These are phyloP conservation scores for Atlantisia rogersi DNA, from an alignment of 2,113 vertebrate genomes.

Conservation along the genomic window DNA sequence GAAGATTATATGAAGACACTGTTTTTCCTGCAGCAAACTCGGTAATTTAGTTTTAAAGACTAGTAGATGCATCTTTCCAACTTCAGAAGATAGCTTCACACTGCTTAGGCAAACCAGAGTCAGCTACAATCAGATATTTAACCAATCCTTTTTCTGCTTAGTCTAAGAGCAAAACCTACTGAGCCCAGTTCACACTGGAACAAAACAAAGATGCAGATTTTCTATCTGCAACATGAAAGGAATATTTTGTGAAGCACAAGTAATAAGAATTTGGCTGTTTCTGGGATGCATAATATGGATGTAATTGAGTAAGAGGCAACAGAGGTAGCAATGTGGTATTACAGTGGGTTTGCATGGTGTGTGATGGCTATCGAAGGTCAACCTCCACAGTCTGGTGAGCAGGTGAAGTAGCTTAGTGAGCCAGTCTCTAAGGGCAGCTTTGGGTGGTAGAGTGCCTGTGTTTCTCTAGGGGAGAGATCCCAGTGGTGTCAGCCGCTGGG, in stretches of 20 bases:
- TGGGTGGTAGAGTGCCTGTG: accelerated
- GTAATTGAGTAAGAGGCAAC: not conserved
- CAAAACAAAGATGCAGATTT: not conserved
- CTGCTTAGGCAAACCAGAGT: not conserved
- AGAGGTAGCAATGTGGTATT: not conserved
- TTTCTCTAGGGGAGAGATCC: not conserved
- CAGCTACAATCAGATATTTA: not conserved
- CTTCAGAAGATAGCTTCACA: not conserved
- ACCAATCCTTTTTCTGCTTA: not conserved
- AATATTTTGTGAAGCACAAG: not conserved
- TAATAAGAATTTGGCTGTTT: not conserved
- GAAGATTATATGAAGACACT: not conserved
- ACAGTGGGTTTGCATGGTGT: not conserved
- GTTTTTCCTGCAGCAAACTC: not conserved
- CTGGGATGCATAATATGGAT: not conserved
- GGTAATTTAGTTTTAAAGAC: not conserved
- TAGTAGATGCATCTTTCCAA: not conserved
- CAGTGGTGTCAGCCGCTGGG: no score
- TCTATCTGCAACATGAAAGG: not conserved
- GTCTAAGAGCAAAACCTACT: not conserved
- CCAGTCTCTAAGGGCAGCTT: not conserved
- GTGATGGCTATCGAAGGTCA: not conserved
- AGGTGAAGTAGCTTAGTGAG: not conserved
- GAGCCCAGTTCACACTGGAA: not conserved
- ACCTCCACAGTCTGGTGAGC: not conserved